These are phyloP conservation scores for Crotalus helleri DNA, from an alignment of 2,113 vertebrate genomes.

Conservation along the genomic window DNA sequence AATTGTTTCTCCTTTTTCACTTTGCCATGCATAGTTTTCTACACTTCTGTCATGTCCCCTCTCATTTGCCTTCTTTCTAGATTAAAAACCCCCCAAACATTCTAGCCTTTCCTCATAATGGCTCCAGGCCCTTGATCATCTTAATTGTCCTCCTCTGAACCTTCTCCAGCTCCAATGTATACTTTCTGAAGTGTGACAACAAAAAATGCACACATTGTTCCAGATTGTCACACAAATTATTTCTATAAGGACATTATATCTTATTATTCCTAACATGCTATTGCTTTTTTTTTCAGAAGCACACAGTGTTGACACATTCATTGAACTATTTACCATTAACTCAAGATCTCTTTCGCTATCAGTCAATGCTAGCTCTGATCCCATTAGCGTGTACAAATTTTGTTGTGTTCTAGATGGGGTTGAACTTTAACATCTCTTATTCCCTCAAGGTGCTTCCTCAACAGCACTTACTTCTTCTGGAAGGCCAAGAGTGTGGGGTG, in stretches of 20 bases:
- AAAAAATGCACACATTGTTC: neutral
- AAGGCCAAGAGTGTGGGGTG: neutral
- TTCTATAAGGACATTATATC: neutral
- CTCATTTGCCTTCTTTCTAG: neutral
- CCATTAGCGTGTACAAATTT: neutral
- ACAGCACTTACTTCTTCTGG: neutral
- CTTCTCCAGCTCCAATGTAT: neutral
- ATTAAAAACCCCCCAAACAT: neutral
- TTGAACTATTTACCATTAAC: neutral
- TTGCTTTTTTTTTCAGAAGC: neutral
- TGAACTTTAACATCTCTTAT: neutral
- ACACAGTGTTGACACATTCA: neutral
- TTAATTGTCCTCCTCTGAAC: neutral
- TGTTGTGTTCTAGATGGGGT: neutral
- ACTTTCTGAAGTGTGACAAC: neutral
- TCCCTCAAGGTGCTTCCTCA: neutral
- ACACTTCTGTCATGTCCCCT: neutral
- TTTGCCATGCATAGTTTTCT: neutral
- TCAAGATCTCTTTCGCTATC: neutral
- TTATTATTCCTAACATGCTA: neutral
- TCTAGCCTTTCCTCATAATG: neutral
- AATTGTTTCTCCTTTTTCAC: neutral
- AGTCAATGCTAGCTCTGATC: neutral
- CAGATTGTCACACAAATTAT: neutral
- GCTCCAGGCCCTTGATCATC: neutral